Conservation (phyloP, 2,888 invertebrate genomes). For the Megalurothrips usitatus region DNA sequence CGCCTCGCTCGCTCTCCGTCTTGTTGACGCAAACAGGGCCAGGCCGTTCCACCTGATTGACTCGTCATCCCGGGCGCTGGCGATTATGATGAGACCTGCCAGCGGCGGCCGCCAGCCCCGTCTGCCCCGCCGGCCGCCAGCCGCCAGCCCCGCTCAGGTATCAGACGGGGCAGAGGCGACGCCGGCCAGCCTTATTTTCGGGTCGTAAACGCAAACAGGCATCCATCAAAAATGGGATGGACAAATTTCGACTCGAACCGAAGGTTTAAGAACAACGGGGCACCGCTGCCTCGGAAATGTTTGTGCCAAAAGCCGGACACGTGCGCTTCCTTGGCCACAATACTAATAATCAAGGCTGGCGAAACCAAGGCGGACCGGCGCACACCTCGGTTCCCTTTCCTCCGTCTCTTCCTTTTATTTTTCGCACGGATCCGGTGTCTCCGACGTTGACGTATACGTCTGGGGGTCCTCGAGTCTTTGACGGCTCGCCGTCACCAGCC, state of each 20-base stretch:
- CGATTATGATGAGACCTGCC: neutral
- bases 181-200: neutral
- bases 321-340: no score
- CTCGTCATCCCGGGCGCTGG: constrained; percentile 14
- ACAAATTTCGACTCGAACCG: no score
- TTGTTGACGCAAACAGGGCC: constrained; percentile 29
- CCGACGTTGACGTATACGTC: no score
- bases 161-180: neutral
- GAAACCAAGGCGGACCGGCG: no score
- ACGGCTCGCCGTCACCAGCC: neutral
- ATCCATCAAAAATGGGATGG: no score
- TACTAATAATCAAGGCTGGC: no score
- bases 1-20: constrained; percentile 30
- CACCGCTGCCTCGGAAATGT: no score
- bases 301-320: no score
- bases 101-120: neutral
- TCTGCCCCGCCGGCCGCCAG: neutral
- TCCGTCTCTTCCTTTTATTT: no score
- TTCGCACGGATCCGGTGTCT: neutral
- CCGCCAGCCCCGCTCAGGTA: neutral
- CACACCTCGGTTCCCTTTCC: no score
- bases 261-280: no score
- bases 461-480: neutral
- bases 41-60: constrained; percentile 19
- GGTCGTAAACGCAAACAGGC: no score